Evolutionary conservation across 2,113 vertebrate genomes (phyloP).

Genomic region (Lophura nycthemera): DNA sequence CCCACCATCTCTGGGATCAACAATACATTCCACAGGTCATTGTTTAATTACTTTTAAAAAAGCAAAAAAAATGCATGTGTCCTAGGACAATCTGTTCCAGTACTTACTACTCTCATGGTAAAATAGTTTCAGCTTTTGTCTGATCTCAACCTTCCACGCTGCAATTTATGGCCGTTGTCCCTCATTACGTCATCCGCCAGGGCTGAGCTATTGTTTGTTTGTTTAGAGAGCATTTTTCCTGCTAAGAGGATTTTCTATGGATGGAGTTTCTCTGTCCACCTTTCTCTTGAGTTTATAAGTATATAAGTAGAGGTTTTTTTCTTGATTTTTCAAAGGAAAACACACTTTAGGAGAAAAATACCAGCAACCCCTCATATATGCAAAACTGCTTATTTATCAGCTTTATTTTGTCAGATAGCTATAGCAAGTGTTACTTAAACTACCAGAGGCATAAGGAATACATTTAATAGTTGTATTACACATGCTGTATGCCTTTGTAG

Average conservation of each 20-base stretch:
- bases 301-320: neutral
- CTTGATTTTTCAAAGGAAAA: neutral
- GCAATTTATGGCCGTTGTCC: conserved; percentile 20
- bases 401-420: neutral
- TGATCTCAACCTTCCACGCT: neutral
- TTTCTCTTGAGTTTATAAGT: neutral
- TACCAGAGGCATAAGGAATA: neutral
- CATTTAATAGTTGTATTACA: neutral
- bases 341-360: neutral
- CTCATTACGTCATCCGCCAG: conserved; percentile 10
- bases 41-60: neutral
- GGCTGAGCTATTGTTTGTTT: conserved; percentile 30
- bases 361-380: neutral
- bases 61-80: neutral
- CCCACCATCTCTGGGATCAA: neutral
- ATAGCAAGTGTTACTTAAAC: neutral
- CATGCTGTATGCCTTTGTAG: neutral
- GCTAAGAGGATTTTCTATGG: neutral
- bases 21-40: neutral
- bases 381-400: neutral
- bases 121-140: neutral
- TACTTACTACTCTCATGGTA: neutral
- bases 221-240: conserved; percentile 11
- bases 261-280: neutral
- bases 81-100: neutral